phyloP scores from a whole-genome alignment of 2,797 vertebrate genomes.

The Sebastes trivittatus region DNA sequence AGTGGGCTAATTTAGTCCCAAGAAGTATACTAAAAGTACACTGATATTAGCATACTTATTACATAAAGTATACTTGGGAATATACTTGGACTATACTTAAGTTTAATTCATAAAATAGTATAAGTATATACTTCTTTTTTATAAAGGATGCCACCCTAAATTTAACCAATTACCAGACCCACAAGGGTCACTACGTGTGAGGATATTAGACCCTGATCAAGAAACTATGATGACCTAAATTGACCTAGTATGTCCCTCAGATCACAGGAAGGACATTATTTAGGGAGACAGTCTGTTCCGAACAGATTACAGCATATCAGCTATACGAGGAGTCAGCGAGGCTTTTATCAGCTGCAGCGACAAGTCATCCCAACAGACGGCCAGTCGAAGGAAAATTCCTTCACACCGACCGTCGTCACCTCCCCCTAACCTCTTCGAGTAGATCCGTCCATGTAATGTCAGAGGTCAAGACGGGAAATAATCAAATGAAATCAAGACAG shows the following conservation, averaged over 20 bases:
- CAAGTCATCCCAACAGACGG: not conserved
- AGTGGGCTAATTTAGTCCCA: no score
- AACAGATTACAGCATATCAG: not conserved
- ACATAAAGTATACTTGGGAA: no score
- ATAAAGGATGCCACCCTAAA: not conserved
- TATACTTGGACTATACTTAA: no score
- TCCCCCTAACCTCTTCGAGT: rapidly evolving
- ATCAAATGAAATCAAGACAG: not conserved
- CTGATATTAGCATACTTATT: no score
- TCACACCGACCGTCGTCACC: not conserved
- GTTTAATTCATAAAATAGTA: no score
- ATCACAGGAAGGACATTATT: not conserved
- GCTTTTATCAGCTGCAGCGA: not conserved
- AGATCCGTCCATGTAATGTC: not conserved
- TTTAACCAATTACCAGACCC: not conserved
- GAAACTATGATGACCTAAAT: not conserved
- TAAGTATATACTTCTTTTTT: no score
- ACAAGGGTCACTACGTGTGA: not conserved
- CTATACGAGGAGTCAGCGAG: not conserved
- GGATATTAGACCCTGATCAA: not conserved
- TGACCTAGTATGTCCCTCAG: not conserved
- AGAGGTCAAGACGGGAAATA: not conserved
- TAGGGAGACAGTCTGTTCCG: not conserved
- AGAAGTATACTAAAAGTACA: no score
- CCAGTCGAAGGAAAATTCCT: not conserved